These are phyloP conservation scores for Cotesia congregata DNA, from an alignment of 2,888 invertebrate genomes.

Conservation along the genomic window DNA sequence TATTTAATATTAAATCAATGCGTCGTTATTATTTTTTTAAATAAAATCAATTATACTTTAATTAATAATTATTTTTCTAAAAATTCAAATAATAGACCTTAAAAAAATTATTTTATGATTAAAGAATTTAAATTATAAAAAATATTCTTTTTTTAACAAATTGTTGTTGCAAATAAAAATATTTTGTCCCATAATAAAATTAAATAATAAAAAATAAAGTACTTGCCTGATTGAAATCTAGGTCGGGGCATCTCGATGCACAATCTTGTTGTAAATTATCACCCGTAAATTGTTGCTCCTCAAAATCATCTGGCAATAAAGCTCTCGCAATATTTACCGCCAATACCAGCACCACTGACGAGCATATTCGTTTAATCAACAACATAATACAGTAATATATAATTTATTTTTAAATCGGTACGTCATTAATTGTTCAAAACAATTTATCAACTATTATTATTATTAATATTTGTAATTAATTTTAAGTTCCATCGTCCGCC, in stretches of 20 bases:
- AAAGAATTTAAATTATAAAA: neutral
- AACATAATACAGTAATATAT: slow-evolving; percentile 60
- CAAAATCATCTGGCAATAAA: slow-evolving; percentile 59
- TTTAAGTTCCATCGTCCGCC: slow-evolving; percentile 20
- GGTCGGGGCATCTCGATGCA: slow-evolving; percentile 62
- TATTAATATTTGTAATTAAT: slow-evolving; percentile 8
- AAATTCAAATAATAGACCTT: no score
- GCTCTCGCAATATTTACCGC: slow-evolving; percentile 53
- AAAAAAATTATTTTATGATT: no score
- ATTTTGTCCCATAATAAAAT: neutral
- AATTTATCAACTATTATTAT: slow-evolving; percentile 3
- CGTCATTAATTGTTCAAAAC: slow-evolving; percentile 25
- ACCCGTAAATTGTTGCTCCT: slow-evolving; percentile 52
- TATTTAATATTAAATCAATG: neutral
- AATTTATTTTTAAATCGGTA: slow-evolving; percentile 18
- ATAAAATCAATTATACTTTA: neutral
- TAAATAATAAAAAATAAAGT: neutral
- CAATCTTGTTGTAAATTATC: slow-evolving; percentile 62
- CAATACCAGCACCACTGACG: slow-evolving; percentile 59
- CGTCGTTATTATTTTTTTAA: neutral
- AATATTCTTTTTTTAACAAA: neutral
- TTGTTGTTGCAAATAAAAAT: slow-evolving; percentile 9
- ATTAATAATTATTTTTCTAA: neutral
- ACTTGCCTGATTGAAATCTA: slow-evolving; percentile 63
- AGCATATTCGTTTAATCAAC: slow-evolving; percentile 59